A percentile compares a stretch with the other conserved stretches of the same genome.
Conservation (phyloP, 2,113 vertebrate genomes). For the Xiphophorus hellerii region DNA sequence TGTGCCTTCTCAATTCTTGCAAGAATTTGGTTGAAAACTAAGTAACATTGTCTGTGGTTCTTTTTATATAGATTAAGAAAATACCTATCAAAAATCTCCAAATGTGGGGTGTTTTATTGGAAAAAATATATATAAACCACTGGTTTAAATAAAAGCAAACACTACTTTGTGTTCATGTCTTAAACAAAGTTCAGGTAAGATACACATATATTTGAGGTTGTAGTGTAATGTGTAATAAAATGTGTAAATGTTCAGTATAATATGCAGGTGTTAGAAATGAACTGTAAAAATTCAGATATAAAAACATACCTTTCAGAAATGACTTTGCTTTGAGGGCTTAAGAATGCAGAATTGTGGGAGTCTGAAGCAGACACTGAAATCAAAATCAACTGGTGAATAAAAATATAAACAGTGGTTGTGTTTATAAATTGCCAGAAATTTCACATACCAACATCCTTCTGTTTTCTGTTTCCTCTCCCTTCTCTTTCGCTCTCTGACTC, state of each 20-base stretch:
- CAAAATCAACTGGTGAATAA: constrained; percentile 7
- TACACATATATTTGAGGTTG: too few species aligned
- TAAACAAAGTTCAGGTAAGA: too few species aligned
- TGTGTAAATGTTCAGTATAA: too few species aligned
- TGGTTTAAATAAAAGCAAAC: too few species aligned
- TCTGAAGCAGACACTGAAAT: constrained; percentile 66
- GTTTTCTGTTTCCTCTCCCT: constrained; percentile 23
- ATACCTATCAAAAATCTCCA: background rate
- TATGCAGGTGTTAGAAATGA: too few species aligned
- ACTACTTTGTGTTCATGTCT: too few species aligned
- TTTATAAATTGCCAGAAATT: background rate
- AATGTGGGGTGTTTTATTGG: background rate
- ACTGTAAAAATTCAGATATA: background rate
- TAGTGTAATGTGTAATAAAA: too few species aligned
- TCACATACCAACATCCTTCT: constrained; percentile 47
- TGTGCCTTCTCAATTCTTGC: too few species aligned
- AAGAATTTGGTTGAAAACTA: too few species aligned
- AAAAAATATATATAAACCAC: too few species aligned
- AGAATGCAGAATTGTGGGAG: constrained; percentile 69
- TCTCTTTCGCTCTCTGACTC: constrained; percentile 82
- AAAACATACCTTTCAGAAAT: constrained; percentile 79
- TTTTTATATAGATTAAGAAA: too few species aligned
- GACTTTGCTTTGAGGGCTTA: constrained; percentile 69
- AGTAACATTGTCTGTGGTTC: too few species aligned
- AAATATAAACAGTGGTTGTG: background rate